Evolutionary conservation across 1,140 invertebrate genomes (phyloP).

Genomic region (Stegodyphus mimosarum): DNA sequence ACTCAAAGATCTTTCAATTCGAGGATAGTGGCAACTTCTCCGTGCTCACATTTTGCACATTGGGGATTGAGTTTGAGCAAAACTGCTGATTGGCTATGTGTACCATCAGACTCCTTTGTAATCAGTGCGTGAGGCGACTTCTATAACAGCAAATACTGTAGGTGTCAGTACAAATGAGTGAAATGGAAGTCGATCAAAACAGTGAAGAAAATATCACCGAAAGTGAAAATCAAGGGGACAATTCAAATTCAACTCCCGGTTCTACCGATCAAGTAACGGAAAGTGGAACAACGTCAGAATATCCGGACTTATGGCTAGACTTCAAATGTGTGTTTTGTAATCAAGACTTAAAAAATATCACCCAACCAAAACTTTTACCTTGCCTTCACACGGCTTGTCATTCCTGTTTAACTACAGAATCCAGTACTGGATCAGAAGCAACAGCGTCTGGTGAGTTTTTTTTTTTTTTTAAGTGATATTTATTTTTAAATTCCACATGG

Average conservation of each 20-base stretch:
- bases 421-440: slow-evolving; percentile 66
- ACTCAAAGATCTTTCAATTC: slow-evolving; percentile 28
- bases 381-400: slow-evolving; percentile 87
- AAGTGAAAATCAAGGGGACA: slow-evolving; percentile 18
- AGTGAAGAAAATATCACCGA: slow-evolving; percentile 7
- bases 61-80: slow-evolving; percentile 19
- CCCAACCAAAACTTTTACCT: slow-evolving; percentile 81
- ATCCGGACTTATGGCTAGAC: slow-evolving; percentile 32
- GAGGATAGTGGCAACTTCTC: slow-evolving; percentile 6
- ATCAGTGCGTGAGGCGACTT: neutral
- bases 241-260: slow-evolving; percentile 28
- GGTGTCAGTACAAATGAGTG: neutral
- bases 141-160: no score
- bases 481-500: no score
- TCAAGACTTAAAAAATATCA: slow-evolving; percentile 72
- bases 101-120: slow-evolving; percentile 14
- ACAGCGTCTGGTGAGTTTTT: neutral
- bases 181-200: slow-evolving; percentile 46
- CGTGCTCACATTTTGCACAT: slow-evolving; percentile 23
- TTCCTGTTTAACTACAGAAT: slow-evolving; percentile 78
- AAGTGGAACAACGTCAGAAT: slow-evolving; percentile 18
- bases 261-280: slow-evolving; percentile 47
- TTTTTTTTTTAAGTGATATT: no score
- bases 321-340: slow-evolving; percentile 78
- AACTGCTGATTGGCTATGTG: neutral